Evolutionary conservation across 2,888 invertebrate genomes (phyloP), one percentile per base, ranked within the genome.

Genomic region (Yponomeuta malinellus): DNA sequence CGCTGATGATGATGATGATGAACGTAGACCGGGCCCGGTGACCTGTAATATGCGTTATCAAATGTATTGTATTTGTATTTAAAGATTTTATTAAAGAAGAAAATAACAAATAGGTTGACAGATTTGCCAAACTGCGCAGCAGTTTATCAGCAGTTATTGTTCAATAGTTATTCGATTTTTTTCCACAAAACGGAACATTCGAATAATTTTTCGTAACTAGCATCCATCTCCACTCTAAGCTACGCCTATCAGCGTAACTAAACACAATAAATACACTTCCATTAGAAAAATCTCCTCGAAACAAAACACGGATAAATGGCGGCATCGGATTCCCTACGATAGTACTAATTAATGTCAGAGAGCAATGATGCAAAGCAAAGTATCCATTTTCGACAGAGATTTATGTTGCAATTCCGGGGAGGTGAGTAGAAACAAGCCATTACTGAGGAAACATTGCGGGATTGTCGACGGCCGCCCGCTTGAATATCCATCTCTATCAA

Each of bases 401-500:
- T 86, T 84, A 87, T 87, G 79, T 82, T 79, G 79, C 80, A 83
- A 85, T 83, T 80, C 78, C 79, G 79, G 81, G 52, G 78, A 82
- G 82, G 83, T 85, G 82, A 79, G 79, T 79, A 80, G 78, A 77
- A 80, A 78, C 78, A 78, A 77, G 76, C 79, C 77, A 80, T 77
- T 80, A 78, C 76, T 78, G 80, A 80, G 71, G 80, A 82, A 84
- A 81, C 78, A 76, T 78, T 80, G 78, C 74, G 72, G 77, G 79
- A 82, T 84, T 82, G 84, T 82, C 82, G 78, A 82, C 80, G 80
- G 79, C 74, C 77, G 79, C 78, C 29, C 74, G 78, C 76, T 79
- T 81, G 81, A 84, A 86, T 86, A 88, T 86, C 86, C 83, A 86
- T 86, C 83, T 81, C 79, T 83, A 87, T 88, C 87, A 86, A 88